phyloP scores from a whole-genome alignment of 2,797 vertebrate species.

The Meriones psammophilus region DNA sequence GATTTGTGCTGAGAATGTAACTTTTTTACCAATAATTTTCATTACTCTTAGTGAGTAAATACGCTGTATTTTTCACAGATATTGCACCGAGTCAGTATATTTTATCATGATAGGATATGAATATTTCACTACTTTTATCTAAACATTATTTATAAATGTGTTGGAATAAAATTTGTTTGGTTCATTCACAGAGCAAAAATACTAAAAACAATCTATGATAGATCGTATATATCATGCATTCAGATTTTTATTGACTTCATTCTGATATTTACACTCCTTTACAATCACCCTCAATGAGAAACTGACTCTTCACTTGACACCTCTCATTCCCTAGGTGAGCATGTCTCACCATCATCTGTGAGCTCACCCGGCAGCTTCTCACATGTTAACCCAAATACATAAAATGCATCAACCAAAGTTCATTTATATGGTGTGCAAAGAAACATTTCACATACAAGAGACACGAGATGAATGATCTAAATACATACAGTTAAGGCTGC shows the following conservation, averaged over 20 bases:
- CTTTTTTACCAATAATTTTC: background rate
- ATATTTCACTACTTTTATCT: background rate
- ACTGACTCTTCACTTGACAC: background rate
- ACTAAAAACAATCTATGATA: background rate
- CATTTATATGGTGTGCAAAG: background rate
- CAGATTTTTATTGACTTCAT: background rate
- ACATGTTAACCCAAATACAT: conserved; percentile 8
- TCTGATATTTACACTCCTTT: conserved; percentile 12
- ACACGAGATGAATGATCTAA: too few species aligned
- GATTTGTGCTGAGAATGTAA: background rate
- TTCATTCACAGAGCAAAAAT: background rate
- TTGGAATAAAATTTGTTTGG: conserved; percentile 2
- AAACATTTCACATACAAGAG: background rate
- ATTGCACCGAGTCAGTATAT: background rate
- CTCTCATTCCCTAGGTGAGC: background rate
- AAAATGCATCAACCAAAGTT: background rate
- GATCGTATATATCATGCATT: background rate
- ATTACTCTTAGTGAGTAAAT: background rate
- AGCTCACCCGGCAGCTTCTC: background rate
- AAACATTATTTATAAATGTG: background rate
- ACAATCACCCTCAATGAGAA: background rate
- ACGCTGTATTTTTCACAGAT: background rate
- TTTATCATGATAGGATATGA: conserved; percentile 20
- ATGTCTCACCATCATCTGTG: background rate
- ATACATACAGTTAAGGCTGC: conserved; percentile 83